Percentiles rank a stretch among this genome's conserved stretches.
Evolutionary conservation across 2,113 vertebrate genomes (phyloP).

Genomic region (Antechinus stuartii): DNA sequence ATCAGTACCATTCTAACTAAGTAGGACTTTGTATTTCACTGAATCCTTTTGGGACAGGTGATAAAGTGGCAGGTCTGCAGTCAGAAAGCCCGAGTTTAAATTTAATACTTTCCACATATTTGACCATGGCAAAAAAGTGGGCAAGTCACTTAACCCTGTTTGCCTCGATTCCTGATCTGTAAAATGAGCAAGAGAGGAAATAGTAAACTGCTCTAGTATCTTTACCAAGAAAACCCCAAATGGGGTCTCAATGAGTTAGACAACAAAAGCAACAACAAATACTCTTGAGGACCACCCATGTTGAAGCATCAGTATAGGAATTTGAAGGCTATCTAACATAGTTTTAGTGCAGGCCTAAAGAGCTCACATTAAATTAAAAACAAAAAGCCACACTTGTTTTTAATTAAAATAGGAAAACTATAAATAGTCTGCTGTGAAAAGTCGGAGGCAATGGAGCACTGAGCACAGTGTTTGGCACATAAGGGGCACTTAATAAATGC

Average conservation of each 20-base stretch:
- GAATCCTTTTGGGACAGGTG: not conserved
- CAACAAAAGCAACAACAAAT: not conserved
- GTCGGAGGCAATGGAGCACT: not conserved
- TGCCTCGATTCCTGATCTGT: not conserved
- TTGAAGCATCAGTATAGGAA: not conserved
- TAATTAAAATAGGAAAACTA: not conserved
- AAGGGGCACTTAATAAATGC: not conserved
- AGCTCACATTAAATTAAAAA: not conserved
- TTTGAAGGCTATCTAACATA: not conserved
- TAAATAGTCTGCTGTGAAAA: not conserved
- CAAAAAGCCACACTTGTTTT: not conserved
- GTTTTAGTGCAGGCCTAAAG: not conserved
- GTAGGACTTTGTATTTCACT: not conserved
- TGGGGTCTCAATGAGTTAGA: not conserved
- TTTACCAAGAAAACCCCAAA: not conserved
- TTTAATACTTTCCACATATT: not conserved
- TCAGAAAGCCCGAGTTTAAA: not conserved
- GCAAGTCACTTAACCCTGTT: not conserved
- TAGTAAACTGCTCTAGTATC: not conserved
- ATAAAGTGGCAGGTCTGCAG: not conserved
- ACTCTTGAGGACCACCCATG: not conserved
- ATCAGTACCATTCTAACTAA: not conserved
- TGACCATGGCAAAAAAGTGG: not conserved
- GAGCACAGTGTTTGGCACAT: not conserved
- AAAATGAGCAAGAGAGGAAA: not conserved